A percentile compares a stretch with the other conserved stretches of the same genome.
These are phyloP conservation scores for Pharmacophagus antenor DNA, from an alignment of 2,888 invertebrate species.

Conservation along the genomic window DNA sequence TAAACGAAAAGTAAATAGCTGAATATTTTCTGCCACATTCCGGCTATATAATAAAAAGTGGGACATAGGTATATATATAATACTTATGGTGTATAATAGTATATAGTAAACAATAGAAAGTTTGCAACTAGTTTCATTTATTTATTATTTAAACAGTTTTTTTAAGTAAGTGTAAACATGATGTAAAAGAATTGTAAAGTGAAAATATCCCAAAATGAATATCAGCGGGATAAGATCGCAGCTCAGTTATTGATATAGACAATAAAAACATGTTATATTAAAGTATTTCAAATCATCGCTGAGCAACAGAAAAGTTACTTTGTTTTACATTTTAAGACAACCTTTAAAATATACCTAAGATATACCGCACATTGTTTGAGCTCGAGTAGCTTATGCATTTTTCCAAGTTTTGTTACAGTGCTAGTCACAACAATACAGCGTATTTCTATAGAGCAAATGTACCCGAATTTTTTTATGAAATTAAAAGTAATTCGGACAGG, in stretches of 20 bases:
- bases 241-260: not conserved
- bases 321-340: slow-evolving; percentile 2
- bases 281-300: slow-evolving; percentile 1
- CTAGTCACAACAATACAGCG: not conserved
- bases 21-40: too few relatives aligned
- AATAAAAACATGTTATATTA: slow-evolving; percentile 7
- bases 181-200: not conserved
- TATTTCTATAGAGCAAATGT: not conserved
- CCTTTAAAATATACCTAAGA: not conserved
- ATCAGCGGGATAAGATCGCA: not conserved
- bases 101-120: not conserved
- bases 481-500: not conserved
- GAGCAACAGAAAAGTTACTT: not conserved
- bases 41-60: too few relatives aligned
- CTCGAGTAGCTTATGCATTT: slow-evolving; percentile 1
- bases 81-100: too few relatives aligned
- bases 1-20: too few relatives aligned
- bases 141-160: too few relatives aligned
- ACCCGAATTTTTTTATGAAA: not conserved
- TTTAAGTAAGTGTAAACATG: not conserved
- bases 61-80: too few relatives aligned
- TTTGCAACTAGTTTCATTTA: not conserved
- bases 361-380: not conserved
- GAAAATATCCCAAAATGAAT: not conserved
- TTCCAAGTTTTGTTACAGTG: not conserved